Conservation (phyloP, 2,888 invertebrate species). For the Callyntrura guangdongensis region DNA sequence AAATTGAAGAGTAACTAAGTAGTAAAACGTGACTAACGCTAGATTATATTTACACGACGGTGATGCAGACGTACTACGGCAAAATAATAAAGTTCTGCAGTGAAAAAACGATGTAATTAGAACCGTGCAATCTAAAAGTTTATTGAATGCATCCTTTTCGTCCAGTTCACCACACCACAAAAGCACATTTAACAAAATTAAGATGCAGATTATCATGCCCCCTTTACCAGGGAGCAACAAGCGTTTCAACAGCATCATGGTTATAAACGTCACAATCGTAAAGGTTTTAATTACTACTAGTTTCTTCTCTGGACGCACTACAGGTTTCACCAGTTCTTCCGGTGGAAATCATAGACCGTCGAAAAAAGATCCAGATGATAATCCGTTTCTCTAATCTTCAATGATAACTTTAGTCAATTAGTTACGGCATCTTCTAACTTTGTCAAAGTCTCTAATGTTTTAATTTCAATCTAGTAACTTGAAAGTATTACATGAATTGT, state of each 20-base stretch:
- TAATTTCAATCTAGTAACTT: neutral
- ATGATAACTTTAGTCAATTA: too few relatives aligned
- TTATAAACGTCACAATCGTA: neutral
- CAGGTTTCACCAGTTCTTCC: neutral
- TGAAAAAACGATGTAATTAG: neutral
- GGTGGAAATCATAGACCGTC: conserved; percentile 37
- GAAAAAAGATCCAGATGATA: neutral
- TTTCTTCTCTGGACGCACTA: neutral
- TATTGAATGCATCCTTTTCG: neutral
- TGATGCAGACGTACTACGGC: neutral
- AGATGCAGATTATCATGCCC: conserved; percentile 39
- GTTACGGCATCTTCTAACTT: too few relatives aligned
- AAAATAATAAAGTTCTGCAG: conserved; percentile 15
- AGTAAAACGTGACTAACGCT: conserved; percentile 39
- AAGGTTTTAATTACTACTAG: neutral
- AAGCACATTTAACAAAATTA: conserved; percentile 48
- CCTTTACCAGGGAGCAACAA: conserved; percentile 61
- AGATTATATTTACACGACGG: conserved; percentile 34
- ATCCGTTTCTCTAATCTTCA: too few relatives aligned
- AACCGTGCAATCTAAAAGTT: neutral
- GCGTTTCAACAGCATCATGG: conserved; percentile 59
- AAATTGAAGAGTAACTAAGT: conserved; percentile 50
- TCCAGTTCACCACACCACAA: conserved; percentile 45
- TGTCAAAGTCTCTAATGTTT: too few relatives aligned
- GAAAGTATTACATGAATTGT: neutral